A percentile compares a stretch with the other conserved stretches of the same genome.
These are phyloP conservation scores for Liodrosophila aerea DNA, from an alignment of 2,888 invertebrate genomes.

Conservation along the genomic window DNA sequence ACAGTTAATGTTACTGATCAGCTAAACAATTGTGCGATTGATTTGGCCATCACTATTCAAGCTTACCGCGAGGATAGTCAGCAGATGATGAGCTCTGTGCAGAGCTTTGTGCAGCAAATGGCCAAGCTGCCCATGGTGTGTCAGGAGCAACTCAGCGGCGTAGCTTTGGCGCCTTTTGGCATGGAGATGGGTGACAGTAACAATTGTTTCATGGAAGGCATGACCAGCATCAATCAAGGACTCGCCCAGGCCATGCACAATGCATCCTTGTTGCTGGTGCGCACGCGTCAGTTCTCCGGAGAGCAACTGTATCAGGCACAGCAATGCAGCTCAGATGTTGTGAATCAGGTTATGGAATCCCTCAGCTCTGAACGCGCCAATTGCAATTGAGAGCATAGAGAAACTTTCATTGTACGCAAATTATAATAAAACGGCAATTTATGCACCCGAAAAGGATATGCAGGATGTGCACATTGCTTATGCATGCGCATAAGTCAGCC, in stretches of 20 bases:
- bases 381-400: conserved; percentile 31
- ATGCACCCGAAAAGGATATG: conserved; percentile 61
- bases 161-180: conserved; percentile 23
- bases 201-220: conserved; percentile 63
- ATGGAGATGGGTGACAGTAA: conserved; percentile 35
- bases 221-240: conserved; percentile 60
- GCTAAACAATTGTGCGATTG: conserved; percentile 50
- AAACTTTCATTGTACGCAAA: conserved; percentile 26
- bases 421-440: conserved; percentile 48
- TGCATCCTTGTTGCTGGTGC: conserved; percentile 55
- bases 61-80: conserved; percentile 39
- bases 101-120: conserved; percentile 57
- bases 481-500: conserved; percentile 56
- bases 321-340: conserved; percentile 50
- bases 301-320: conserved; percentile 44
- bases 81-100: conserved; percentile 41
- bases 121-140: conserved; percentile 55
- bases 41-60: conserved; percentile 33
- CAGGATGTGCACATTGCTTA: conserved; percentile 59
- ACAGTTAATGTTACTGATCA: conserved; percentile 53
- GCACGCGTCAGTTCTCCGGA: conserved; percentile 52
- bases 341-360: conserved; percentile 39
- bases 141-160: conserved; percentile 19
- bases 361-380: conserved; percentile 49
- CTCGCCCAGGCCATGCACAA: conserved; percentile 60